phyloP scores from a whole-genome alignment of 2,888 invertebrate genomes.

The Strigamia crassipes region DNA sequence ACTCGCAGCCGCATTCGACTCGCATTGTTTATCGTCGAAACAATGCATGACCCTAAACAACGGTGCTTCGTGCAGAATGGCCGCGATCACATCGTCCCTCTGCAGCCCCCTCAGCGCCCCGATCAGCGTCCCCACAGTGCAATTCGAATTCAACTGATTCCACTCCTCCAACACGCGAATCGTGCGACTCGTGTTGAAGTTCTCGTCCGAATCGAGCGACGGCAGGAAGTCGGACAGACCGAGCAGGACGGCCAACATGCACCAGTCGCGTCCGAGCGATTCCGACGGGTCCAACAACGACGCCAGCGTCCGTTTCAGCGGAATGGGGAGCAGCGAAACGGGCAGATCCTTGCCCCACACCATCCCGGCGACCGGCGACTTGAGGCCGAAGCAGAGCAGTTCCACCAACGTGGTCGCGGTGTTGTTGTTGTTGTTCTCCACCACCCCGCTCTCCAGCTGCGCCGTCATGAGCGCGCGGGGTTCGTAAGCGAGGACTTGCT shows the following conservation, averaged over 20 bases:
- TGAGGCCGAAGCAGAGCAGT: conserved; percentile 65
- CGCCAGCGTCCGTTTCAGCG: conserved; percentile 63
- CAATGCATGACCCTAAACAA: conserved; percentile 57
- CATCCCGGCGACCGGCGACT: conserved; percentile 60
- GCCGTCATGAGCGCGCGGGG: conserved; percentile 59
- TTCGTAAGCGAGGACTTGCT: conserved; percentile 54
- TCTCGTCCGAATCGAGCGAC: conserved; percentile 58
- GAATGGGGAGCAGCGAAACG: conserved; percentile 66
- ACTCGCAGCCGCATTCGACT: conserved; percentile 45
- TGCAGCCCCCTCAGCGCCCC: conserved; percentile 66
- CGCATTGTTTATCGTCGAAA: conserved; percentile 47
- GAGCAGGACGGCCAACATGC: conserved; percentile 63
- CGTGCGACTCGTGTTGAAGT: conserved; percentile 53
- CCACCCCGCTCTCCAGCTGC: conserved; percentile 58
- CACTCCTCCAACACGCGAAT: conserved; percentile 62
- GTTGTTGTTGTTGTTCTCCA: conserved; percentile 62
- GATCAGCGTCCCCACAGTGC: conserved; percentile 64
- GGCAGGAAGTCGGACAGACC: conserved; percentile 64
- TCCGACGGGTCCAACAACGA: conserved; percentile 63
- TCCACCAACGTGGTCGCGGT: conserved; percentile 65
- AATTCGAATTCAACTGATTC: conserved; percentile 58
- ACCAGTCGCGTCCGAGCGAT: conserved; percentile 65
- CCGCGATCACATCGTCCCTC: conserved; percentile 66
- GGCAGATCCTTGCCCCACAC: conserved; percentile 66
- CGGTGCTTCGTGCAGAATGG: conserved; percentile 65